Conservation (phyloP, 2,888 invertebrate genomes). For the Mimumesa dahlbomi region DNA sequence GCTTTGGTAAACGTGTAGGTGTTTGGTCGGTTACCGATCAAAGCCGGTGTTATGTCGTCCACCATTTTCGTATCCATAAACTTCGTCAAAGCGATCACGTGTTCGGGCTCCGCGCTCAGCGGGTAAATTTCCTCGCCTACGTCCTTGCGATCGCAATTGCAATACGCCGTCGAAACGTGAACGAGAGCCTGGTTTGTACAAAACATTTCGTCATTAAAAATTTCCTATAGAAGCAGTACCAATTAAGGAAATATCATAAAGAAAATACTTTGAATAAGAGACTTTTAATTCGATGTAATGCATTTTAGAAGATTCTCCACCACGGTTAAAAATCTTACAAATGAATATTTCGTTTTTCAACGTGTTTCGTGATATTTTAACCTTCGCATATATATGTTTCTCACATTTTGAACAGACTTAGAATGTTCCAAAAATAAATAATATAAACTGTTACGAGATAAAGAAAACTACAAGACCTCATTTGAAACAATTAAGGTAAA, state of each 20-base stretch:
- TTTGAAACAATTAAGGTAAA: too few species aligned
- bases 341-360: too few species aligned
- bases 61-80: constrained; percentile 80
- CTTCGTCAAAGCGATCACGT: constrained; percentile 81
- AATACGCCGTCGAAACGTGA: constrained; percentile 88
- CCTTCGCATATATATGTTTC: too few species aligned
- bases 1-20: constrained; percentile 89
- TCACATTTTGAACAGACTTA: too few species aligned
- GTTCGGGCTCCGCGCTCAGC: constrained; percentile 81
- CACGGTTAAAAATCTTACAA: too few species aligned
- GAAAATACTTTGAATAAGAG: too few species aligned
- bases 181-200: constrained; percentile 85
- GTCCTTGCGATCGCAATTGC: constrained; percentile 85
- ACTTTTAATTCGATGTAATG: too few species aligned
- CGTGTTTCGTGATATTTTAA: too few species aligned
- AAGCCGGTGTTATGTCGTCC: constrained; percentile 79
- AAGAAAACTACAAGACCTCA: too few species aligned
- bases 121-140: constrained; percentile 84
- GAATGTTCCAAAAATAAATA: too few species aligned
- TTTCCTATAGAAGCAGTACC: background rate
- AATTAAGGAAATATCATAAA: background rate
- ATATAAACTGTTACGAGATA: too few species aligned
- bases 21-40: constrained; percentile 84
- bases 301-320: too few species aligned
- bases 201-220: background rate